Base-by-base conservation (phyloP, 2,113 vertebrate species). In the Triplophysa siluroides region DNA sequence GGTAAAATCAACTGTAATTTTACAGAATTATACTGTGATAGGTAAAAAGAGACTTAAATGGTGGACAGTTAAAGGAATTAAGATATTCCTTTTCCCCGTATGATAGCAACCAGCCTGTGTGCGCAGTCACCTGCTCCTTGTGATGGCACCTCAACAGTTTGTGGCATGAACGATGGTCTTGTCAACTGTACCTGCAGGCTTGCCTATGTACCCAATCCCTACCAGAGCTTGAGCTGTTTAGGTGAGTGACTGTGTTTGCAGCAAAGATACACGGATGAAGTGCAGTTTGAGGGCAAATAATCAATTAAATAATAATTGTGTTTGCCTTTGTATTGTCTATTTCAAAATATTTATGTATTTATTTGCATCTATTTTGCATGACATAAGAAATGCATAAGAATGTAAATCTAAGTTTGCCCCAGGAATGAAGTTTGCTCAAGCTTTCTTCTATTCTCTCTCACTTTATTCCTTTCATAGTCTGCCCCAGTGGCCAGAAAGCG, bases 401-500 rank as follows among this genome's bases (percentile, higher is more conserved):
- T 68, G n/a, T 24, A 24, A 5, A 45, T 14, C 24, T 24, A 13
- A 18, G 14, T 16, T 2, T 1, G 47, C 6, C 19, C 14, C 1
- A 52, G 13, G 18, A 13, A 43, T 52, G 41, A 43, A 8, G 10
- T 43, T 43, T 45, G 9, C 43, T 45, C 8, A 9, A 11, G 14
- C 33, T 58, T 58, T 58, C n/a, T 21, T 21, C 19, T 21, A 21
- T 16, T 10, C 54, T 54, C 50, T 6, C 50, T 54, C 26, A 83
- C n/a, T 72, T 68, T 11, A 73, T 78, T 87, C 10, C 78, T 58
- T 85, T 77, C 74, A 52, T 47, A 94, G 93, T 87, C 0, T 94
- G 93, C 87, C 88, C 85, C 29, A 92, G 89, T 24, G 91, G 93
- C 0, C 43, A 86, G 65, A 78, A 4, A 70, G 86, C 84, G 50